Conservation (phyloP, 1,140 invertebrate species). For the Temnothorax longispinosus region DNA sequence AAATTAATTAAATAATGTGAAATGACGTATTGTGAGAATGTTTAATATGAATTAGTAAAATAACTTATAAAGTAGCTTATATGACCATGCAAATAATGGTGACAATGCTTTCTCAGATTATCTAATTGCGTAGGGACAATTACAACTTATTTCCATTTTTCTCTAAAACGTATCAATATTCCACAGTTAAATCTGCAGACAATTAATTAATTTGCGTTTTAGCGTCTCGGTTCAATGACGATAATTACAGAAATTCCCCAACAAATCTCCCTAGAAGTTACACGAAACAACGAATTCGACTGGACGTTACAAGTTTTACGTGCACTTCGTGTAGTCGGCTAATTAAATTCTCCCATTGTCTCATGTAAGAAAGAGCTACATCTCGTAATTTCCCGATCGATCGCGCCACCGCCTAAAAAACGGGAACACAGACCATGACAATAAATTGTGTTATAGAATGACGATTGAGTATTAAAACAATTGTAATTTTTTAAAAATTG, state of each 20-base stretch:
- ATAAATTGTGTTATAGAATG: not conserved
- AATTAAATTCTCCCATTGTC: slow-evolving; percentile 56
- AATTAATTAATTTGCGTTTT: slow-evolving; percentile 13
- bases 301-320: slow-evolving; percentile 33
- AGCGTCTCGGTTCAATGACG: not conserved
- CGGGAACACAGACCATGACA: not conserved
- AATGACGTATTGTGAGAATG: not conserved
- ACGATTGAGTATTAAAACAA: not conserved
- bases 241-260: slow-evolving; percentile 20
- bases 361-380: slow-evolving; percentile 45
- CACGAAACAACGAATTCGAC: slow-evolving; percentile 8
- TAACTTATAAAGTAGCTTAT: not conserved
- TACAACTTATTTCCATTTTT: slow-evolving; percentile 21
- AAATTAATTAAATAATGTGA: not conserved
- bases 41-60: not conserved
- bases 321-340: slow-evolving; percentile 30
- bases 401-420: not conserved
- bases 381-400: slow-evolving; percentile 28
- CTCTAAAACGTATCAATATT: slow-evolving; percentile 1
- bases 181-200: not conserved
- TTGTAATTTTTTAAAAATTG: not conserved
- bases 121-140: not conserved
- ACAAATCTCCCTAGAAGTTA: slow-evolving; percentile 28
- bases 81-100: not conserved
- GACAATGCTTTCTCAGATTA: not conserved